A percentile compares a stretch with the other conserved stretches of the same genome.
phyloP scores from a whole-genome alignment of 2,888 invertebrate genomes.

The Eristalis tenax region DNA sequence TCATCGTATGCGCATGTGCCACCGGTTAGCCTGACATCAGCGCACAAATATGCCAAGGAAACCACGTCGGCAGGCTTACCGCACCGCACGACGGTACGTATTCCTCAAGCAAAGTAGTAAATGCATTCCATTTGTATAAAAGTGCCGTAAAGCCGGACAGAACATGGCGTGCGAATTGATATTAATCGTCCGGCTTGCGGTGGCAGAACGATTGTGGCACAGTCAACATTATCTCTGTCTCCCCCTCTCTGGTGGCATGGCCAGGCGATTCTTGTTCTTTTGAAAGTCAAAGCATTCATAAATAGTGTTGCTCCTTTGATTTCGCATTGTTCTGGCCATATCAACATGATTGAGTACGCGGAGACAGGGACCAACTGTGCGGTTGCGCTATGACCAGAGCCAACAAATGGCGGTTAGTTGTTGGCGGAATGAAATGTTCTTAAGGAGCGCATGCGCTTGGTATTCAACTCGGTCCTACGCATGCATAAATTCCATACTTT shows the following conservation, averaged over 20 bases:
- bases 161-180: conserved; percentile 66
- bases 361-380: neutral
- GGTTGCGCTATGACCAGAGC: conserved; percentile 3
- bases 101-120: conserved; percentile 35
- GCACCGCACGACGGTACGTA: neutral
- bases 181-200: conserved; percentile 55
- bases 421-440: conserved; percentile 14
- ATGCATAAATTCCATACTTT: conserved; percentile 20
- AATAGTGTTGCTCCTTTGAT: conserved; percentile 53
- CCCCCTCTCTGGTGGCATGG: neutral
- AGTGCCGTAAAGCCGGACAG: conserved; percentile 63
- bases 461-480: conserved; percentile 19
- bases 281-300: conserved; percentile 20
- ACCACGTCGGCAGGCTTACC: neutral
- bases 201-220: neutral
- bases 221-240: neutral
- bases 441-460: neutral
- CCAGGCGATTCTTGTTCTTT: conserved; percentile 23
- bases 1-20: conserved; percentile 32
- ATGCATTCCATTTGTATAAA: conserved; percentile 58
- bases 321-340: conserved; percentile 45
- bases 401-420: conserved; percentile 60
- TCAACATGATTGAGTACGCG: conserved; percentile 42
- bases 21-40: conserved; percentile 53
- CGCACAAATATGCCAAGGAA: conserved; percentile 60